Evolutionary conservation across 1,140 invertebrate species (phyloP).

Genomic region (Matsumurasca onukii): DNA sequence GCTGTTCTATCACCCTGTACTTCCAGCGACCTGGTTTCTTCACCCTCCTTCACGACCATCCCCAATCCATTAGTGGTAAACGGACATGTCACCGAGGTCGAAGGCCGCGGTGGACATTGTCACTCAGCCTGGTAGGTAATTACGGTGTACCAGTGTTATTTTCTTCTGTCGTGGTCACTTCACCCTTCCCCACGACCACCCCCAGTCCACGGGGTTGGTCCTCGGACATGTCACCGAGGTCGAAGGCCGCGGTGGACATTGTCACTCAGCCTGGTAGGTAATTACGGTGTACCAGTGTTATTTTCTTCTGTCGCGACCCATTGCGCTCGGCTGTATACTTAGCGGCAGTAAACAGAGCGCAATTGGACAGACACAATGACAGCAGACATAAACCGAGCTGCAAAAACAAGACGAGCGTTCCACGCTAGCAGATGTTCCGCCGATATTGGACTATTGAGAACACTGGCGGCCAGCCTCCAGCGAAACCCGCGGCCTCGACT

Average conservation of each 20-base stretch:
- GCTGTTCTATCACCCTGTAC: not conserved
- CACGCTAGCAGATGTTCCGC: conserved; percentile 20
- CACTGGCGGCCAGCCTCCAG: not conserved
- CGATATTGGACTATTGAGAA: conserved; percentile 8
- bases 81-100: too few species aligned
- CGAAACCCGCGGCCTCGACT: too few species aligned
- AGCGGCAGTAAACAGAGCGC: conserved; percentile 4
- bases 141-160: conserved; percentile 7
- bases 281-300: conserved; percentile 10
- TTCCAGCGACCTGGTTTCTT: too few species aligned
- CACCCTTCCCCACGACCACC: too few species aligned
- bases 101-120: conserved; percentile 27
- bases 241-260: conserved; percentile 7
- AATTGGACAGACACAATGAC: conserved; percentile 18
- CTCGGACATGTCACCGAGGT: not conserved
- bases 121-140: not conserved
- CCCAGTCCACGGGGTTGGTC: not conserved
- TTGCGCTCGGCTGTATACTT: conserved; percentile 12
- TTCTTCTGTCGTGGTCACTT: too few species aligned
- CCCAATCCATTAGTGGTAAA: not conserved
- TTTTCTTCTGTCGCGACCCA: conserved; percentile 24
- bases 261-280: not conserved
- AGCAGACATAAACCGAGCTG: conserved; percentile 19
- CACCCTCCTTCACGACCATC: too few species aligned
- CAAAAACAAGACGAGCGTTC: conserved; percentile 27